Base-by-base conservation (phyloP, 1,140 invertebrate species). In the Bombus waltoni region DNA sequence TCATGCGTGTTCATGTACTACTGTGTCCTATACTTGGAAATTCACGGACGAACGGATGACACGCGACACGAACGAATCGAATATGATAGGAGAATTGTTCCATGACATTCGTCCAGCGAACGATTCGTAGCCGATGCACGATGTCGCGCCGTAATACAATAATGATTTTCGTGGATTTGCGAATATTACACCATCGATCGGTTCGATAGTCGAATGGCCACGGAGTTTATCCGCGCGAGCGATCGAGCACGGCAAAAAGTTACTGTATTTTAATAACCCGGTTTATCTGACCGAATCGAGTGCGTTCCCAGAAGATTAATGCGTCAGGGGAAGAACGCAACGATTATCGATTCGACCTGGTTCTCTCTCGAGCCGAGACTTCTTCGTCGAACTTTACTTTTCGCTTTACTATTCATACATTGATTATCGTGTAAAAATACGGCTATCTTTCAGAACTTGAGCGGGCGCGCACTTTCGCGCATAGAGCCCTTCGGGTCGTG, bases 241-340 rank as follows among this genome's bases (percentile, higher is more conserved):
- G 22, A 35, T 47, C 44, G 71, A 32, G 35, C 5, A 9, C 25
- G 38, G 59, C 40, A 80, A 87, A 88, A 87, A 88, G 38, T 80
- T 15, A 42, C 40, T 53, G 80, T 70, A 81, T 91, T 89, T 74
- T 80, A 88, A 91, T 83, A 82, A 81, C 72, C 59, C 81, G 83
- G 66, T 84, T 84, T 77, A 85, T 73, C 83, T 71, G 71, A 5
- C 76, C 53, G 65, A 83, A 81, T 79, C 87, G 80, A 74, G 66
- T 70, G 78, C 1, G 79, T 68, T 72, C 47, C 68, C 22, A 32
- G 38, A 77, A 89, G 81, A 87, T 82, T 89, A 87, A 90, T 78
- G 75, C 68, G 73, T 44, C 28, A 1, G 59, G n/a, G 3, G 66
- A 89, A 71, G 42, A 81, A 71, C 72, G 28, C 38, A 75, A 38